These are phyloP conservation scores for Girardinichthys multiradiatus DNA, from an alignment of 2,113 vertebrate genomes.

Conservation along the genomic window DNA sequence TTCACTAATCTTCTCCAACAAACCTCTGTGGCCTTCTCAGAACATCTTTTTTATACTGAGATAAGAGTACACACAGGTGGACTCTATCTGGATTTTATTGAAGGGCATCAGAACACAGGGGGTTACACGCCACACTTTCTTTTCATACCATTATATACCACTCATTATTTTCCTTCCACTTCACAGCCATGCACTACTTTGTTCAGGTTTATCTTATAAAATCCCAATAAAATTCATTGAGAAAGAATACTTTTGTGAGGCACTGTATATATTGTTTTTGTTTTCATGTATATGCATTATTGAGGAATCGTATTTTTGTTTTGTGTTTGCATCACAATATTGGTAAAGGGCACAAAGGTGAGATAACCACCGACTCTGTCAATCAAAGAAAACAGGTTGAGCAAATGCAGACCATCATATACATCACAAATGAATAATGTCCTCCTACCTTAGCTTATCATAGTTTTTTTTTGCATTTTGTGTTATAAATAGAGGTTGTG, in stretches of 20 bases:
- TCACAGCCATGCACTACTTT: not conserved
- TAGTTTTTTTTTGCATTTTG: conserved; percentile 49
- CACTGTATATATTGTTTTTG: not conserved
- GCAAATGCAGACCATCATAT: conserved; percentile 49
- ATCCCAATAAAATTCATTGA: not conserved
- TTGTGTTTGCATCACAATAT: conserved; percentile 39
- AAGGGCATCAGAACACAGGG: not conserved
- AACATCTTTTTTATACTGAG: not conserved
- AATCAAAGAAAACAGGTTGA: conserved; percentile 44
- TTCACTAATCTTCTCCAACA: not conserved
- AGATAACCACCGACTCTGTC: conserved; percentile 44
- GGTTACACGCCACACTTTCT: not conserved
- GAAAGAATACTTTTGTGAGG: not conserved
- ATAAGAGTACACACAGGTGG: not conserved
- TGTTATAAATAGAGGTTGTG: conserved; percentile 43
- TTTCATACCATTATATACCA: not conserved
- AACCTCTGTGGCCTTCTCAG: not conserved
- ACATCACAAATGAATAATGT: conserved; percentile 49
- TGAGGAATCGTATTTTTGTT: conserved; percentile 36
- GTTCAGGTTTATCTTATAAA: not conserved
- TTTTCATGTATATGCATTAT: conserved; percentile 33
- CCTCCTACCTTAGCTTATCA: conserved; percentile 49
- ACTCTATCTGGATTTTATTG: not conserved
- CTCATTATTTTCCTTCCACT: no score
- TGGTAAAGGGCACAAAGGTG: conserved; percentile 44